Conservation (phyloP, 2,113 vertebrate species). For the Delphinus delphis region DNA sequence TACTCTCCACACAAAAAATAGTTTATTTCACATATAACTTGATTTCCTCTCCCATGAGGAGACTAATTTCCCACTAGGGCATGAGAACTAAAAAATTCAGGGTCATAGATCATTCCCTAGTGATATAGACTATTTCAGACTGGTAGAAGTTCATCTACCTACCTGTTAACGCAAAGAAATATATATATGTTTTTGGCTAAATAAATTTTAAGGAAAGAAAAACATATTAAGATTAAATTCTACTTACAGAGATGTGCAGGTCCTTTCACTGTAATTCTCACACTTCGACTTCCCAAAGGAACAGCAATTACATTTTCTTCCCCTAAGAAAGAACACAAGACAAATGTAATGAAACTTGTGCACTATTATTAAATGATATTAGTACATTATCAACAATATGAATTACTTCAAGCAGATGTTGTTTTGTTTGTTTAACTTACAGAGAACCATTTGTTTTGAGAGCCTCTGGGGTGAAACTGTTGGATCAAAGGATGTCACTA, state of each 20-base stretch:
- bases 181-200: not conserved
- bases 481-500: not conserved
- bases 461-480: not conserved
- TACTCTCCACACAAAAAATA: not conserved
- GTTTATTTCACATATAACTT: not conserved
- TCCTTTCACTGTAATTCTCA: slow-evolving; percentile 92
- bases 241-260: slow-evolving; percentile 89
- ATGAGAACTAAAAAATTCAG: not conserved
- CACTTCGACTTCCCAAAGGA: slow-evolving; percentile 91
- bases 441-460: not conserved
- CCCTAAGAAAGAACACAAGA: slow-evolving; percentile 81
- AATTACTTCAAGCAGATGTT: not conserved
- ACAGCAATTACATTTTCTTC: slow-evolving; percentile 92
- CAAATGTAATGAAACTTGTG: not conserved
- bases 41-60: not conserved
- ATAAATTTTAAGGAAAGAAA: not conserved
- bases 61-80: not conserved
- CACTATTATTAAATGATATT: not conserved
- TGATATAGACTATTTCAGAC: not conserved
- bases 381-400: not conserved
- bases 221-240: not conserved
- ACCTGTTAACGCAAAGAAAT: not conserved
- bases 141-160: not conserved
- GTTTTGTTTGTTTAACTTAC: not conserved
- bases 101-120: not conserved